These are phyloP conservation scores for Atopsyche davidsoni DNA, from an alignment of 1,140 invertebrate species.

Conservation along the genomic window DNA sequence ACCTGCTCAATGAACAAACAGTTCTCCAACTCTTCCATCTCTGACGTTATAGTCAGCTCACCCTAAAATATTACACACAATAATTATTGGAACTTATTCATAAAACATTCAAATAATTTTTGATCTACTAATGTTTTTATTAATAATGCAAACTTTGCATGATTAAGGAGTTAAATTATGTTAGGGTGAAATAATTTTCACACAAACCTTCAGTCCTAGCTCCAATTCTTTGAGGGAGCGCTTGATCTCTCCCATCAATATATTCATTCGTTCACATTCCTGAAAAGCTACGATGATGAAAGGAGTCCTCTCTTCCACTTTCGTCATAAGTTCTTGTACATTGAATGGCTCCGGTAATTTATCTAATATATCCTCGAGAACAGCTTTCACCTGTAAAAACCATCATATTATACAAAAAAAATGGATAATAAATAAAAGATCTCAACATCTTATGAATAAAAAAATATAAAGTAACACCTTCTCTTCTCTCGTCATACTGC, in stretches of 20 bases:
- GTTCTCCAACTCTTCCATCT: slow-evolving; percentile 85
- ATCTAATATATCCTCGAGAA: slow-evolving; percentile 84
- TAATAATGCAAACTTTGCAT: neutral
- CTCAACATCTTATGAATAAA: neutral
- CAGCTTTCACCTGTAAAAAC: slow-evolving; percentile 58
- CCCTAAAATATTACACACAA: slow-evolving; percentile 52
- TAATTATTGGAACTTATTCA: neutral
- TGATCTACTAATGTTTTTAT: neutral
- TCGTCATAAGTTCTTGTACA: slow-evolving; percentile 76
- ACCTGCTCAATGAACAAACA: slow-evolving; percentile 82
- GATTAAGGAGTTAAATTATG: slow-evolving; percentile 1
- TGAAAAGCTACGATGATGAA: slow-evolving; percentile 91
- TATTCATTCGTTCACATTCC: slow-evolving; percentile 94
- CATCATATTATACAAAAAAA: slow-evolving; percentile 2
- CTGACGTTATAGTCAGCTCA: slow-evolving; percentile 84
- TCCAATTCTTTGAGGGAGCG: slow-evolving; percentile 80
- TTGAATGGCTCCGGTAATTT: slow-evolving; percentile 87
- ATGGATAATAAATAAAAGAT: neutral
- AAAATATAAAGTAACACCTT: slow-evolving; percentile 10
- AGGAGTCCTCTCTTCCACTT: slow-evolving; percentile 85
- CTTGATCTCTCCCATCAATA: slow-evolving; percentile 71
- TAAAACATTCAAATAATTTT: neutral
- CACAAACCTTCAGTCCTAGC: slow-evolving; percentile 74
- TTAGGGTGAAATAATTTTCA: neutral
- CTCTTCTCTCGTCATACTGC: slow-evolving; percentile 34